phyloP scores from a whole-genome alignment of 2,113 vertebrate genomes.

The Sphyrna mokarran region DNA sequence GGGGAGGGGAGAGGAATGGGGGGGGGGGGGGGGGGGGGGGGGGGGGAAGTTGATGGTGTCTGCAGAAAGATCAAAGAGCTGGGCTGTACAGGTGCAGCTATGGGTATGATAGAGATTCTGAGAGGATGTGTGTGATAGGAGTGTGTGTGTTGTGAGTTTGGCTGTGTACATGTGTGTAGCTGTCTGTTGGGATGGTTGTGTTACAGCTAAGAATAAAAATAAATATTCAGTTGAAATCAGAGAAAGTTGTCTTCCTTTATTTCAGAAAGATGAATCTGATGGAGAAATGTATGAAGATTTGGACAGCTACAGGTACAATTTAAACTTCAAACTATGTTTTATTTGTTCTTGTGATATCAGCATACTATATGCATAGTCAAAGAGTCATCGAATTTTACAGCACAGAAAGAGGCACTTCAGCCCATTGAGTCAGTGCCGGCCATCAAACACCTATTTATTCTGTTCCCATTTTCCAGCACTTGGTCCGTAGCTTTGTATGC shows the following conservation, averaged over 20 bases:
- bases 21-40: not conserved
- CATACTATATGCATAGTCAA: not conserved
- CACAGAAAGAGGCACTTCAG: too few species aligned
- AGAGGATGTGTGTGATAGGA: not conserved
- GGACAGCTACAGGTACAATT: slow-evolving; percentile 63
- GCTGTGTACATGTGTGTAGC: not conserved
- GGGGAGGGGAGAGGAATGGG: too few species aligned
- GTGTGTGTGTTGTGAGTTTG: not conserved
- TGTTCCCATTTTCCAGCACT: too few species aligned
- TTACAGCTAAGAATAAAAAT: not conserved
- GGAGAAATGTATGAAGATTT: slow-evolving; percentile 82
- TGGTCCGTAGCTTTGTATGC: too few species aligned
- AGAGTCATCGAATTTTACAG: too few species aligned
- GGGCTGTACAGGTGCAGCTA: too few species aligned
- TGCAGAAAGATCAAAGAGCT: too few species aligned
- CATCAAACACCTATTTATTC: too few species aligned
- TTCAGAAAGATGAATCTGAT: slow-evolving; percentile 62
- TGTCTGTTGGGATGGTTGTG: not conserved
- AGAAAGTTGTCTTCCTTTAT: slow-evolving; percentile 35
- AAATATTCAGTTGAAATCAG: not conserved
- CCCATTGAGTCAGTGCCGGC: too few species aligned
- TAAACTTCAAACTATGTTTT: not conserved
- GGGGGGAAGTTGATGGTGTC: not conserved
- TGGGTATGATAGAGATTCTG: not conserved
- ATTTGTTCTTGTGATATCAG: not conserved